Evolutionary conservation across 2,888 invertebrate species (phyloP).

Genomic region (Agrochola lota): DNA sequence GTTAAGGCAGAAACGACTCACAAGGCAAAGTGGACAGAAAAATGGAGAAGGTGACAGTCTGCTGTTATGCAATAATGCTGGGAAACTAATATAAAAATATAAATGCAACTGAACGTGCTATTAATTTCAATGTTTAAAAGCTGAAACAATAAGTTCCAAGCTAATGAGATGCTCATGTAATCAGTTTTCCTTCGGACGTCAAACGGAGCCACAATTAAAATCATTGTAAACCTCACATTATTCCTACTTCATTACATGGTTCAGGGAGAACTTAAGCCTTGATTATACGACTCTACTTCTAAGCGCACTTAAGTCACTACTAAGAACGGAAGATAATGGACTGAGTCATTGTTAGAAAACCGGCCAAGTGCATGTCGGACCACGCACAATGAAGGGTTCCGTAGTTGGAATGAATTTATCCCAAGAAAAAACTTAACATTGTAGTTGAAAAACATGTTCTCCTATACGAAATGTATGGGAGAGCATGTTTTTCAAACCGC

Average conservation of each 20-base stretch:
- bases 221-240: conserved; percentile 14
- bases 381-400: too few relatives aligned
- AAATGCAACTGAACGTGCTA: background rate
- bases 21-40: background rate
- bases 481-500: too few relatives aligned
- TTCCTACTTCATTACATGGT: conserved; percentile 18
- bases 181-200: background rate
- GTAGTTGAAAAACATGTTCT: too few relatives aligned
- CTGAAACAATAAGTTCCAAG: background rate
- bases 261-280: conserved; percentile 25
- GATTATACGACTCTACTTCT: conserved; percentile 39
- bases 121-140: background rate
- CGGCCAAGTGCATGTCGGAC: too few relatives aligned
- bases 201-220: background rate
- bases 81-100: background rate
- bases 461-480: too few relatives aligned
- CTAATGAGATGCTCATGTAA: background rate
- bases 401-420: too few relatives aligned
- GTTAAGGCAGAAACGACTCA: background rate
- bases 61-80: background rate
- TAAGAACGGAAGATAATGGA: conserved; percentile 32
- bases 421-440: too few relatives aligned
- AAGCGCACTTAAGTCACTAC: conserved; percentile 34
- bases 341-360: conserved; percentile 29
- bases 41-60: background rate